Evolutionary conservation across 2,888 invertebrate species (phyloP), one percentile per base, ranked within the genome.

Genomic region (Sarcophaga variegata): DNA sequence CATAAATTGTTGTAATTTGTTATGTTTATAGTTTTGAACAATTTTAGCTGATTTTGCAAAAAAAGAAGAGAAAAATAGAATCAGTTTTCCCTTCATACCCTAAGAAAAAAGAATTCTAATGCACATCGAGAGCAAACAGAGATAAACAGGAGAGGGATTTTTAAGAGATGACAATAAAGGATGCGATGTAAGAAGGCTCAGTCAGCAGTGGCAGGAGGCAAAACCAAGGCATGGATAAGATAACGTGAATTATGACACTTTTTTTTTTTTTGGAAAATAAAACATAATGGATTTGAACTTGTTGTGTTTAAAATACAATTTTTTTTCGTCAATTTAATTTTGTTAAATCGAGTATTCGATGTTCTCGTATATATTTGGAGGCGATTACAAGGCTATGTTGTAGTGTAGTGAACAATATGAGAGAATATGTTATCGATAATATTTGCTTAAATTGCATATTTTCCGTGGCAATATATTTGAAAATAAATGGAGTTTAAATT

Each of bases 31-130:
- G 83, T 86, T 87, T 81, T 87, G 86, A 86, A 85, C 84, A 88
- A 84, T 87, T 87, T 88, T 87, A 87, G 89, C 89, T 88, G 89
- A 89, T 83, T 88, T 83, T 78, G 88, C 88, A 81, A 82, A 85
- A 77, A 62, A 64, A 25, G 77, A 8, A 8, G 8, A 37, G 37
- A 37, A 37, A 37, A 37, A 37, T 37, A 37, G 37, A 37, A 59
- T 59, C 54, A 49, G 37, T 47, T 49, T 49, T 27, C 64, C 22
- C 62, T 27, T 12, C 59, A 67, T 69, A 59, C 37, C 37, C 37
- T 62, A 69, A 37, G 66, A 82, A 76, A 49, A 5, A 66, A 72
- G n/a, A 76, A 22, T 54, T 14, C 4, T 54, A 37, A 54, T 54
- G 54, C n/a, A 60, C 12, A 67, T 64, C 22, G 67, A 78, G 64